Conservation (phyloP, 2,797 vertebrate species). For the Lophius americanus region DNA sequence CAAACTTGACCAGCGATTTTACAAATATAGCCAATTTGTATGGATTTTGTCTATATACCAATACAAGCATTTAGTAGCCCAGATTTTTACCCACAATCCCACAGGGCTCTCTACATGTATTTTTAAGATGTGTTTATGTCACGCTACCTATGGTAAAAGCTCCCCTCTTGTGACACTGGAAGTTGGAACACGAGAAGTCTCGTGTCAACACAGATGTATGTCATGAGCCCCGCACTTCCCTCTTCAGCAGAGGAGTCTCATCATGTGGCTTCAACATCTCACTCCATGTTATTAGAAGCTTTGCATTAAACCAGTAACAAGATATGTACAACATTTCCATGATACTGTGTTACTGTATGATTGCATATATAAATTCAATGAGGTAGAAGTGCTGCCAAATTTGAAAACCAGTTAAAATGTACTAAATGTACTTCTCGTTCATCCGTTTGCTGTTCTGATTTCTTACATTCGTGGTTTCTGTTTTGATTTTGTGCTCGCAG, state of each 20-base stretch:
- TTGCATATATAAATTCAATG: too few species aligned
- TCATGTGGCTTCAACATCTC: neutral
- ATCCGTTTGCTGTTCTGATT: conserved; percentile 4
- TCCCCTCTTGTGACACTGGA: conserved; percentile 56
- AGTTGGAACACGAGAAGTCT: conserved; percentile 60
- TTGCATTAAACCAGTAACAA: too few species aligned
- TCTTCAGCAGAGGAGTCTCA: conserved; percentile 3
- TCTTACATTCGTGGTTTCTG: conserved; percentile 23
- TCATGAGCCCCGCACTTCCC: conserved; percentile 71
- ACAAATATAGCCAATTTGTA: too few species aligned
- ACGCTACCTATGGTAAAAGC: neutral
- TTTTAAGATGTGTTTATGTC: conserved; percentile 13
- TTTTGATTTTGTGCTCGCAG: conserved; percentile 30
- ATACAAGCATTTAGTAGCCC: too few species aligned
- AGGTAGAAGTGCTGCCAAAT: neutral
- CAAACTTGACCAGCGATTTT: too few species aligned
- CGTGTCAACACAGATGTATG: conserved; percentile 51
- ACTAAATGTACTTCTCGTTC: neutral
- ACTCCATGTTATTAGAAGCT: neutral
- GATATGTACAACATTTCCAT: too few species aligned
- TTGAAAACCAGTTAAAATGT: neutral
- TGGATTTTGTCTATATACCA: too few species aligned
- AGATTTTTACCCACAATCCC: neutral
- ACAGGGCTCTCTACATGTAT: neutral
- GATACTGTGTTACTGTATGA: too few species aligned